Percentiles rank a stretch among this genome's conserved stretches.
Evolutionary conservation across 2,888 invertebrate genomes (phyloP).

Genomic region (Scelioninae gen. 2): DNA sequence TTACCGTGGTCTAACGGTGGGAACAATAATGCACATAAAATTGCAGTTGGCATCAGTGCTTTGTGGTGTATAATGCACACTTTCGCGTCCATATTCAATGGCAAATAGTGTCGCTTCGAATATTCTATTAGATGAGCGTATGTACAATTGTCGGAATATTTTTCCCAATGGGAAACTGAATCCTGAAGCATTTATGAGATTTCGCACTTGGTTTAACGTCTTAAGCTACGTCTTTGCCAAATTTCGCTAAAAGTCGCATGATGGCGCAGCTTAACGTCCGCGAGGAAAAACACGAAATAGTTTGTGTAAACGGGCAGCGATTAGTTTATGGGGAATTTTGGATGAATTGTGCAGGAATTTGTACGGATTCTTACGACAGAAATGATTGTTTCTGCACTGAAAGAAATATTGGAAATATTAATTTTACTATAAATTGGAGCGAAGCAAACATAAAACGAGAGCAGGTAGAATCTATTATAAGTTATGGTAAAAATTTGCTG

Average conservation of each 20-base stretch:
- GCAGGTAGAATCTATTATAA: too few relatives aligned
- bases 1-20: constrained; percentile 24
- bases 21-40: constrained; percentile 38
- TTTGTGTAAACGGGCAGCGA: background rate
- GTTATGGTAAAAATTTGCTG: too few relatives aligned
- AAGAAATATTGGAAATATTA: too few relatives aligned
- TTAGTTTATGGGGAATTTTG: background rate
- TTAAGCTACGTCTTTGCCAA: constrained; percentile 34
- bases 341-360: background rate
- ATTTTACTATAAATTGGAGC: too few relatives aligned
- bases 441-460: too few relatives aligned
- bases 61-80: constrained; percentile 42
- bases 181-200: constrained; percentile 33
- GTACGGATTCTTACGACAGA: too few relatives aligned
- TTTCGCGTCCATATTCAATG: constrained; percentile 26
- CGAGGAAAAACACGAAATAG: too few relatives aligned
- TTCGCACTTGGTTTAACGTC: constrained; percentile 24
- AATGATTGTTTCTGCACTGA: too few relatives aligned
- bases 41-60: constrained; percentile 27
- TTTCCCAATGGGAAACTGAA: constrained; percentile 42
- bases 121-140: constrained; percentile 38
- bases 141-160: constrained; percentile 37
- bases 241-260: constrained; percentile 26
- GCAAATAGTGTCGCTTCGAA: constrained; percentile 25
- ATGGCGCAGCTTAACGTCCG: too few relatives aligned